Evolutionary conservation across 2,797 vertebrate genomes (phyloP).

Genomic region (Melanotaenia trifasciata): DNA sequence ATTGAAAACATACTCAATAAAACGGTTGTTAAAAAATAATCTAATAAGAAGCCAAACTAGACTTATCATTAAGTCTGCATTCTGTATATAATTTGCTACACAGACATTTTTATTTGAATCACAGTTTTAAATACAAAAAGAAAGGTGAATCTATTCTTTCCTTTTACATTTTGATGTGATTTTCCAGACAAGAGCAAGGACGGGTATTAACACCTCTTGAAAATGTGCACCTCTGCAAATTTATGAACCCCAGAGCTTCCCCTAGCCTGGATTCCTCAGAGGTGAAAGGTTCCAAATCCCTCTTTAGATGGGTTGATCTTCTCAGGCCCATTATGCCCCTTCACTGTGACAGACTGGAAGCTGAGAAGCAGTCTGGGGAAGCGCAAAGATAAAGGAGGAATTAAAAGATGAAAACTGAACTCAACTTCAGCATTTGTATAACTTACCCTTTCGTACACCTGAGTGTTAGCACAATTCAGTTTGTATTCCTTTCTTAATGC

Average conservation of each 20-base stretch:
- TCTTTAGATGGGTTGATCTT: constrained; percentile 85
- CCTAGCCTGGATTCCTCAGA: constrained; percentile 74
- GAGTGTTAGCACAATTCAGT: constrained; percentile 72
- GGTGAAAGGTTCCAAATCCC: constrained; percentile 85
- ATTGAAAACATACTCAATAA: constrained; percentile 81
- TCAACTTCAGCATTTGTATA: constrained; percentile 82
- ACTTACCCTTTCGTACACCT: constrained; percentile 78
- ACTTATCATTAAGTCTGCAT: constrained; percentile 57
- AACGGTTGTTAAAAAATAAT: constrained; percentile 75
- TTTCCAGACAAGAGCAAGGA: constrained; percentile 64
- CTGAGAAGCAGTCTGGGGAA: constrained; percentile 69
- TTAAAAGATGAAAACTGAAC: constrained; percentile 76
- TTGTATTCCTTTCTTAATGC: constrained; percentile 73
- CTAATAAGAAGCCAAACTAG: constrained; percentile 69
- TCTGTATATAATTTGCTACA: constrained; percentile 25
- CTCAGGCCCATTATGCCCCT: constrained; percentile 81
- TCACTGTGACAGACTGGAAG: constrained; percentile 79
- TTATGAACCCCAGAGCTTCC: constrained; percentile 70
- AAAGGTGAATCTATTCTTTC: constrained; percentile 49
- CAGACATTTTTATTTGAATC: constrained; percentile 56
- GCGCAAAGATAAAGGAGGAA: constrained; percentile 81
- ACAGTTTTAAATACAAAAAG: constrained; percentile 52
- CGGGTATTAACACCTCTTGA: constrained; percentile 68
- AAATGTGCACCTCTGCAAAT: constrained; percentile 74
- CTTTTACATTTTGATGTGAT: constrained; percentile 66